A percentile compares a stretch with the other conserved stretches of the same genome.
Evolutionary conservation across 2,797 vertebrate genomes (phyloP).

Genomic region (Mormyrus hasselquistii): DNA sequence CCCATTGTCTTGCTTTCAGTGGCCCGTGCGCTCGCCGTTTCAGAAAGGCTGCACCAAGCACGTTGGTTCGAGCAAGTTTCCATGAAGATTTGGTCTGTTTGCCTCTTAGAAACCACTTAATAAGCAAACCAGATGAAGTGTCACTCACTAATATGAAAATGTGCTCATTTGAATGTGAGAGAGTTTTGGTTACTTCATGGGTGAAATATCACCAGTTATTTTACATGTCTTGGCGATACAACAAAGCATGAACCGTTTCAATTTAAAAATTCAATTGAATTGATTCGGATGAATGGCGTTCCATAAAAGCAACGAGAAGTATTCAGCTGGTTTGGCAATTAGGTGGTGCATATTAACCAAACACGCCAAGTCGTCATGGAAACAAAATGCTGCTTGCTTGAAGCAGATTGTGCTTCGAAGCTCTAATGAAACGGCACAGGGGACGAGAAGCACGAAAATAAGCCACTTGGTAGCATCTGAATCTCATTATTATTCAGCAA

Average conservation of each 20-base stretch:
- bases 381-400: slow-evolving; percentile 1
- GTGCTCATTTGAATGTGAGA: not conserved
- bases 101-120: not conserved
- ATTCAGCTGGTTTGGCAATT: slow-evolving; percentile 13
- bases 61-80: not conserved
- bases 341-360: slow-evolving; percentile 6
- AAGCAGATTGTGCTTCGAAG: slow-evolving; percentile 9
- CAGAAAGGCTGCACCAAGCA: not conserved
- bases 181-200: not conserved
- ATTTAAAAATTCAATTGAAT: not conserved
- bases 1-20: not conserved
- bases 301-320: not conserved
- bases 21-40: not conserved
- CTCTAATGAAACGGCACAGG: not conserved
- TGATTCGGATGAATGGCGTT: slow-evolving; percentile 2
- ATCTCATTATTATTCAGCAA: not conserved
- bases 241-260: not conserved
- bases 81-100: slow-evolving; percentile 10
- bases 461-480: not conserved
- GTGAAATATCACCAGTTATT: not conserved
- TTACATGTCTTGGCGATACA: not conserved
- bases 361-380: slow-evolving; percentile 9
- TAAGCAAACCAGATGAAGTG: slow-evolving; percentile 2
- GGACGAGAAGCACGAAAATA: not conserved
- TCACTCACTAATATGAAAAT: slow-evolving; percentile 10